Base-by-base conservation (phyloP, 92 coral and sea anemone species). In the Porites cylindrica region DNA sequence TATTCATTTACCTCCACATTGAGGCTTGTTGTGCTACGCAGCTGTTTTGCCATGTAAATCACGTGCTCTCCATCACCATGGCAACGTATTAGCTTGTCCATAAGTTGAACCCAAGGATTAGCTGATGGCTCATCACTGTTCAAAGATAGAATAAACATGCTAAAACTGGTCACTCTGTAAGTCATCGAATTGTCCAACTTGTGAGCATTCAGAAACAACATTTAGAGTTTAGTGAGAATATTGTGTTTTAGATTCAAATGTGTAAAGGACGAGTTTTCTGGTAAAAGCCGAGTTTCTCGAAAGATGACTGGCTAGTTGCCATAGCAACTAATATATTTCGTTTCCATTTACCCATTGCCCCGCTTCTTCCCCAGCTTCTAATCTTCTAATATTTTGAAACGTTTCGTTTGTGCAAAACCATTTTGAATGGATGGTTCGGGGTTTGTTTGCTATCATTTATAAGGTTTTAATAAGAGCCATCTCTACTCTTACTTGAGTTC, bases 51-150 rank as follows among this genome's bases (percentile, higher is more conserved):
- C 83, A 97, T 58, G n/a, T 83, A 89, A 54, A 97, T 64, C 72
- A 97, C 95, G 32, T 80, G 78, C 32, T 84, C 84, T 20, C 97
- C 98, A 81, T 93, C 92, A 29, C 94, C 90, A 84, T 89, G 93
- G 58, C 82, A 83, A 23, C 87, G 83, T 24, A 95, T 89, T 75
- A 97, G 70, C 83, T 91, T 91, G 62, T 72, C 82, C 65, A 93
- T 69, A 32, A 97, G 84, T 80, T 93, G 94, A 53, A 95, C 91
- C 98, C 98, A 95, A 19, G 98, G 98, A 78, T 95, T 95, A 50
- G 70, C 87, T 38, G 87, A 80, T 47, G 98, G 96, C 11, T 93
- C 93, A 10, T 91, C 91, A 66, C 98, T 95, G 88, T 60, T 63
- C 17, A 38, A 78, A 72, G 59, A 13, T 9, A 71, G 19, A 70